Evolutionary conservation across 2,888 invertebrate species (phyloP).

Genomic region (Eucera pruinosa): DNA sequence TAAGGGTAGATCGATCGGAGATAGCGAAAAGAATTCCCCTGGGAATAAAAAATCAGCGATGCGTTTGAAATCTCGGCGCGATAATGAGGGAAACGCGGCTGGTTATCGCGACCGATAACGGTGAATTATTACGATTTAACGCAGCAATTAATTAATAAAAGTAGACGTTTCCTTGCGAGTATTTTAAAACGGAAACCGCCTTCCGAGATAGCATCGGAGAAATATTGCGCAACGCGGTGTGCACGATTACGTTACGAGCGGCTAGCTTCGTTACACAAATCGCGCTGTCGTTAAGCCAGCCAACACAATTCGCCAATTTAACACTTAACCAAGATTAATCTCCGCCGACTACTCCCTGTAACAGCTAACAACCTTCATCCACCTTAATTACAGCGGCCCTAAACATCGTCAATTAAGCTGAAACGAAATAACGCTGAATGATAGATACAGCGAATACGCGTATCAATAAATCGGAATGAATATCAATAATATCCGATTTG

Average conservation of each 20-base stretch:
- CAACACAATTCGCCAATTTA: constrained; percentile 42
- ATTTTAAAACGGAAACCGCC: constrained; percentile 31
- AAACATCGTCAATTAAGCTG: neutral
- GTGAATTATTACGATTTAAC: constrained; percentile 40
- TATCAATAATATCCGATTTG: neutral
- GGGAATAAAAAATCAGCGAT: neutral
- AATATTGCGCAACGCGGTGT: constrained; percentile 26
- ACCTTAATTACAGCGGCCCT: neutral
- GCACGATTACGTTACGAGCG: constrained; percentile 15
- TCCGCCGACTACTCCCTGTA: neutral
- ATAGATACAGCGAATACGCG: too few species aligned
- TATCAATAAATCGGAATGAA: neutral
- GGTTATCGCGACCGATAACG: constrained; percentile 11
- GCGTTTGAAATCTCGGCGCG: neutral
- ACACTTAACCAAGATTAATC: constrained; percentile 37
- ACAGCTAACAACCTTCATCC: constrained; percentile 10
- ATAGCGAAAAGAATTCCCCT: neutral
- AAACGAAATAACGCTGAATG: neutral
- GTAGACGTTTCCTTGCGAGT: constrained; percentile 26
- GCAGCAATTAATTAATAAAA: constrained; percentile 48
- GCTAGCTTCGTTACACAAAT: constrained; percentile 38
- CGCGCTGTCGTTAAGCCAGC: constrained; percentile 26
- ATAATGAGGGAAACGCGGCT: neutral
- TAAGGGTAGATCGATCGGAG: neutral
- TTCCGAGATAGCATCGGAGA: constrained; percentile 26